Conservation (phyloP, 2,797 vertebrate species). For the Gastrophryne carolinensis region DNA sequence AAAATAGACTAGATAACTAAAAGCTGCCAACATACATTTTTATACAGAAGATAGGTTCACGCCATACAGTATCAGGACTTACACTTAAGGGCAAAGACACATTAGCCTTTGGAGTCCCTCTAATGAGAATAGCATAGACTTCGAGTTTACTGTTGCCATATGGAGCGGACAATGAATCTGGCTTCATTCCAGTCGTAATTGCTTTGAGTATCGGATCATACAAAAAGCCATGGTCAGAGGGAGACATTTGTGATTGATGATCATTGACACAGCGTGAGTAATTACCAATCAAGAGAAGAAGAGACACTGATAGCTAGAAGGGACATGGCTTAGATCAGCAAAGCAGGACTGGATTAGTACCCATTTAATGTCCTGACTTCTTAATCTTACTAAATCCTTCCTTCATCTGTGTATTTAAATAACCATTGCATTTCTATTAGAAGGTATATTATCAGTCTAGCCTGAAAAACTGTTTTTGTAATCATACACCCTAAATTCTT, state of each 20-base stretch:
- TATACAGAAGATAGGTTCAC: not conserved
- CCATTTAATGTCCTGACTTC: conserved; percentile 42
- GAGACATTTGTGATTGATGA: conserved; percentile 64
- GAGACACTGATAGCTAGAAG: conserved; percentile 53
- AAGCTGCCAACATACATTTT: conserved; percentile 4
- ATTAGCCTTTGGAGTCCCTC: conserved; percentile 41
- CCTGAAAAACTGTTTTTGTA: too few species aligned
- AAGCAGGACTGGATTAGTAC: conserved; percentile 52
- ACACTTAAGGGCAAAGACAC: conserved; percentile 27
- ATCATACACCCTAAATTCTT: too few species aligned
- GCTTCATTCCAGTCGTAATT: conserved; percentile 59
- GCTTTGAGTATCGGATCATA: conserved; percentile 58
- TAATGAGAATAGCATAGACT: conserved; percentile 58
- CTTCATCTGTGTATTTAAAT: too few species aligned
- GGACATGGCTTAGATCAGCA: conserved; percentile 61
- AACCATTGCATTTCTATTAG: too few species aligned
- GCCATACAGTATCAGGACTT: conserved; percentile 1
- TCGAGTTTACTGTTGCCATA: conserved; percentile 55
- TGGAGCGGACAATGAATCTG: conserved; percentile 57
- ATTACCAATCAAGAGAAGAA: conserved; percentile 63
- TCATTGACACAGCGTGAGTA: conserved; percentile 43
- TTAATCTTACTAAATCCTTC: conserved; percentile 50
- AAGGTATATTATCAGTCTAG: too few species aligned
- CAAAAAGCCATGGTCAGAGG: conserved; percentile 54
- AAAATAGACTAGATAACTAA: too few species aligned